A percentile compares a stretch with the other conserved stretches of the same genome.
phyloP scores from a whole-genome alignment of 2,888 invertebrate genomes.

The Cephus rjabovi region DNA sequence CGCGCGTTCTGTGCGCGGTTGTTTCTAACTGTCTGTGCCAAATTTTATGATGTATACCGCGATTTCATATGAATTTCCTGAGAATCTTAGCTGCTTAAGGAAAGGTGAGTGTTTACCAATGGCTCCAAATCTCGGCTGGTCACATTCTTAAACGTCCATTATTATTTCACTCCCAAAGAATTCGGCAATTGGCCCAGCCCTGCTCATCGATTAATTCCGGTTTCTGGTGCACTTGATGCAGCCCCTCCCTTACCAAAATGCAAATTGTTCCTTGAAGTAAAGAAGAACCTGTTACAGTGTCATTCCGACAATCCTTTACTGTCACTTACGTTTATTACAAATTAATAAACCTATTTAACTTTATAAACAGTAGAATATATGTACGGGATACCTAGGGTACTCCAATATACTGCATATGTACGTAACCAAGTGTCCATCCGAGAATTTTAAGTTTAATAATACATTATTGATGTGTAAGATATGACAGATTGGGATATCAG shows the following conservation, averaged over 20 bases:
- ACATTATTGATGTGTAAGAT: not conserved
- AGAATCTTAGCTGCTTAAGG: conserved; percentile 52
- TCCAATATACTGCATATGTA: not conserved
- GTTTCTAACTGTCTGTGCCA: conserved; percentile 48
- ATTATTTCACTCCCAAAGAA: conserved; percentile 1
- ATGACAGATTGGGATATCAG: not conserved
- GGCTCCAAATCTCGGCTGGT: not conserved
- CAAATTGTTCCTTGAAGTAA: not conserved
- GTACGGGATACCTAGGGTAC: not conserved
- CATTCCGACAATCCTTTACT: not conserved
- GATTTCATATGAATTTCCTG: conserved; percentile 49
- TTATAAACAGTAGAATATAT: not conserved
- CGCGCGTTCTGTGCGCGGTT: conserved; percentile 49
- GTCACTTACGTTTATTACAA: not conserved
- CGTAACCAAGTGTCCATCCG: not conserved
- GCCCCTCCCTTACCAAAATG: not conserved
- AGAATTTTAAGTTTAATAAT: not conserved
- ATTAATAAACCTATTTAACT: not conserved
- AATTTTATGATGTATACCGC: conserved; percentile 59
- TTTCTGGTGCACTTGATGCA: not conserved
- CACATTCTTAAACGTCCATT: conserved; percentile 5
- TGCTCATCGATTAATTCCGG: not conserved
- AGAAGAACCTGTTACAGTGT: not conserved
- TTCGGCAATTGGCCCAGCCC: not conserved
- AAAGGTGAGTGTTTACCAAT: conserved; percentile 45